These are phyloP conservation scores for Phaethornis superciliosus DNA, from an alignment of 2,113 vertebrate species.

Conservation along the genomic window DNA sequence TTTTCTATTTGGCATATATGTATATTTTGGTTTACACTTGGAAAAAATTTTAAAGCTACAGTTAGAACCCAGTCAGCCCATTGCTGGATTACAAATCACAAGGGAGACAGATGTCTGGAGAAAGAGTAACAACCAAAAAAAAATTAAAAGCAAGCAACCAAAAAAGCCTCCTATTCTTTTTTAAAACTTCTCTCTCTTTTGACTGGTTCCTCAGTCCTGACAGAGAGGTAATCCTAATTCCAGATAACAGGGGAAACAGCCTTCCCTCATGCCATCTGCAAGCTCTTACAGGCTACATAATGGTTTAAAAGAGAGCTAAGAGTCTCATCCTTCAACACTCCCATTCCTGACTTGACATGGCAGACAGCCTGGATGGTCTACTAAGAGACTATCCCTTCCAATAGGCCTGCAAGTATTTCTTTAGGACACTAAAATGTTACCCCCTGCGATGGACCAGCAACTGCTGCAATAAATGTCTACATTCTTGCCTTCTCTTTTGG, in stretches of 20 bases:
- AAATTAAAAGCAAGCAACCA: not conserved
- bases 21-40: not conserved
- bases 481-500: not conserved
- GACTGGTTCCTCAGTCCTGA: not conserved
- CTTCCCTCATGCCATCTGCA: not conserved
- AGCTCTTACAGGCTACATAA: not conserved
- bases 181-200: not conserved
- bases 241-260: accelerated
- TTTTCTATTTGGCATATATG: not conserved
- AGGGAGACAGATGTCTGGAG: not conserved
- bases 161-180: not conserved
- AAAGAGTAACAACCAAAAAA: not conserved
- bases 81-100: not conserved
- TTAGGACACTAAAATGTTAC: not conserved
- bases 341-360: not conserved
- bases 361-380: not conserved
- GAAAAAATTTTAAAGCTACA: not conserved
- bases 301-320: not conserved
- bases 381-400: not conserved
- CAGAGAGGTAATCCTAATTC: not conserved
- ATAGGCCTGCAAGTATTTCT: not conserved
- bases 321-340: not conserved
- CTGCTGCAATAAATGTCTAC: not conserved
- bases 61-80: not conserved
- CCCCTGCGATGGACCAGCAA: not conserved